Conservation (phyloP, 2,113 vertebrate species). For the Prochilodus magdalenae region DNA sequence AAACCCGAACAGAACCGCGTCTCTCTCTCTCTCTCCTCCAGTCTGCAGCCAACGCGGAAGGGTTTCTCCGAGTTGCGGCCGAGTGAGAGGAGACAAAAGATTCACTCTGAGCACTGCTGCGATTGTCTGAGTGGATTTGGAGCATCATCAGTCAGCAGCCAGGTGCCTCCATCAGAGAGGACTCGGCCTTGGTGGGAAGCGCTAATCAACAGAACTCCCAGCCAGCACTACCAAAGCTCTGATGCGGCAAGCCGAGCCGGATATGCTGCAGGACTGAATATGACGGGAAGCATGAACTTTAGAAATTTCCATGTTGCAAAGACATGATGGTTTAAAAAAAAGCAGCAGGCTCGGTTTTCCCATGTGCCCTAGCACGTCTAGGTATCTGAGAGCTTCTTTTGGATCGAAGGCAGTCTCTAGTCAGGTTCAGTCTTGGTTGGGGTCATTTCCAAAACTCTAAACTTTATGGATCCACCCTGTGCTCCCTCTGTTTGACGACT, state of each 20-base stretch:
- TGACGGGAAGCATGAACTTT: neutral
- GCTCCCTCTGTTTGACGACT: too few relatives aligned
- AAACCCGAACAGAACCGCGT: conserved; percentile 12
- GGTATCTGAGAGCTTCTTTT: too few relatives aligned
- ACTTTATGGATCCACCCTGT: too few relatives aligned
- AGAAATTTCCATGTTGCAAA: too few relatives aligned
- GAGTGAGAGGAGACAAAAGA: conserved; percentile 36
- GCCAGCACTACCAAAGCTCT: conserved; percentile 9
- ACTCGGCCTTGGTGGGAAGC: neutral
- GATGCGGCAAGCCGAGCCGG: neutral
- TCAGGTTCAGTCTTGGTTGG: too few relatives aligned
- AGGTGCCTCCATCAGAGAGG: neutral
- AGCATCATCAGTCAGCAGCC: conserved; percentile 34
- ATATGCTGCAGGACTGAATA: neutral
- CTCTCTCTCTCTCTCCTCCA: too few relatives aligned
- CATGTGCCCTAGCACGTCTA: too few relatives aligned
- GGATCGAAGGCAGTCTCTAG: too few relatives aligned
- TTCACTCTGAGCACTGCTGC: conserved; percentile 28
- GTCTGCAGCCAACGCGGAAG: neutral
- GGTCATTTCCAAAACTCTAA: too few relatives aligned
- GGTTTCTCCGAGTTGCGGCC: neutral
- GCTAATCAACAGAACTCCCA: conserved; percentile 23
- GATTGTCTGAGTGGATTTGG: conserved; percentile 36
- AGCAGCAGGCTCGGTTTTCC: too few relatives aligned
- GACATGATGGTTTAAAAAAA: too few relatives aligned